Conservation (phyloP, 2,797 vertebrate species). For the Prionace glauca region DNA sequence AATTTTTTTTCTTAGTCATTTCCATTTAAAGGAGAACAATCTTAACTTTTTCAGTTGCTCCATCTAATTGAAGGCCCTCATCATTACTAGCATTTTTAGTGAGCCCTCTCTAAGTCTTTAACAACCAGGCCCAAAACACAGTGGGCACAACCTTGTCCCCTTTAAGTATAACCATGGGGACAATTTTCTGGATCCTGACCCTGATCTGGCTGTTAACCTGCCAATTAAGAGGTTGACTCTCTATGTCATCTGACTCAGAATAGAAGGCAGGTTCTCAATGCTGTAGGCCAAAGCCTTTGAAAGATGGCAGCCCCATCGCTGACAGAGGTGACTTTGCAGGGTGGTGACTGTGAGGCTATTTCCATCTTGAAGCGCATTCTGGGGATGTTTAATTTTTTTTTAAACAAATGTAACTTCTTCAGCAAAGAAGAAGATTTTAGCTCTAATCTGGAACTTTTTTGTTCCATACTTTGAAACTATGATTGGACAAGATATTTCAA, state of each 20-base stretch:
- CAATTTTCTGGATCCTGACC: too few species aligned
- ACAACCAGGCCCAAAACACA: too few species aligned
- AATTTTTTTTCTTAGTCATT: not conserved
- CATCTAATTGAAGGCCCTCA: not conserved
- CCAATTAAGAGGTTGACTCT: too few species aligned
- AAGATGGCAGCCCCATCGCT: not conserved
- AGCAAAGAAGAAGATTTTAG: not conserved
- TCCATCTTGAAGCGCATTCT: not conserved
- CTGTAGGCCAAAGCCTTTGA: not conserved
- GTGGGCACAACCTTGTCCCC: not conserved
- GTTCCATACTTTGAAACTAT: not conserved
- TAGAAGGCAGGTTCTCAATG: too few species aligned
- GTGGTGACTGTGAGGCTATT: too few species aligned
- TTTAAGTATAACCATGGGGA: too few species aligned
- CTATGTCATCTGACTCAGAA: too few species aligned
- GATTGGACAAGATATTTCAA: not conserved
- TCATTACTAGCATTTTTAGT: not conserved
- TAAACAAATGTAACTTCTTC: not conserved
- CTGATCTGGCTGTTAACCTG: too few species aligned
- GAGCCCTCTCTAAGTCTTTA: not conserved
- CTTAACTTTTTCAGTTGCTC: not conserved
- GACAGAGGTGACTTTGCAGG: not conserved
- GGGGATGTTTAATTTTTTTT: not conserved
- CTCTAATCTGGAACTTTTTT: not conserved
- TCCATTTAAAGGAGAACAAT: not conserved